These are phyloP conservation scores for Tautogolabrus adspersus DNA, from an alignment of 2,113 vertebrate genomes.

Conservation along the genomic window DNA sequence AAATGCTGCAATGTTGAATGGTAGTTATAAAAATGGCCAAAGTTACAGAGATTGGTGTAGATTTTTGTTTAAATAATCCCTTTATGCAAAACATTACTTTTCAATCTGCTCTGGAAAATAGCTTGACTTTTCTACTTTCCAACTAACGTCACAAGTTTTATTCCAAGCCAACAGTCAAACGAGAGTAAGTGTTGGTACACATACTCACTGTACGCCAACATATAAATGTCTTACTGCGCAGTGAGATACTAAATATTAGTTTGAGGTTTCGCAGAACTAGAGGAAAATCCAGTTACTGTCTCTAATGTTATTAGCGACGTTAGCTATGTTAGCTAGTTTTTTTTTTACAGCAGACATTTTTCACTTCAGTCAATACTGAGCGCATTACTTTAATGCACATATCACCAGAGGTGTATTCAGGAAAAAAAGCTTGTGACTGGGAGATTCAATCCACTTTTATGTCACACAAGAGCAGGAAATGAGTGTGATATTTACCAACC, in stretches of 20 bases:
- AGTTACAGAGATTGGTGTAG: no score
- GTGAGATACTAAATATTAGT: neutral
- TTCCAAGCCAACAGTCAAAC: no score
- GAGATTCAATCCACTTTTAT: neutral
- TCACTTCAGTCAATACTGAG: neutral
- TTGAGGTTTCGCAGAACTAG: neutral
- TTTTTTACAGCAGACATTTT: neutral
- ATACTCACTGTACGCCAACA: neutral
- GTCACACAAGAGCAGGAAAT: neutral
- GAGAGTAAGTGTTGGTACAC: neutral
- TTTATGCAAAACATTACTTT: no score
- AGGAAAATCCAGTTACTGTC: neutral
- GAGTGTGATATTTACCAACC: neutral
- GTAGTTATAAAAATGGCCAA: no score
- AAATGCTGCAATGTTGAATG: no score
- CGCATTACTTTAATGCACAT: neutral
- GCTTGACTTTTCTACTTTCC: neutral
- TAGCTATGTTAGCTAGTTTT: neutral
- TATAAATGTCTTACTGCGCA: no score
- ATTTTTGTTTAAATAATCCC: no score
- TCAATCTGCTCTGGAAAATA: neutral
- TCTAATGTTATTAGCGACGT: no score
- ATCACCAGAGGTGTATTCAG: no score
- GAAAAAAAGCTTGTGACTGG: no score
- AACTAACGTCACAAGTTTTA: no score